A percentile compares a stretch with the other conserved stretches of the same genome.
Conservation (phyloP, 2,113 vertebrate species). For the Zosterops pallidus region DNA sequence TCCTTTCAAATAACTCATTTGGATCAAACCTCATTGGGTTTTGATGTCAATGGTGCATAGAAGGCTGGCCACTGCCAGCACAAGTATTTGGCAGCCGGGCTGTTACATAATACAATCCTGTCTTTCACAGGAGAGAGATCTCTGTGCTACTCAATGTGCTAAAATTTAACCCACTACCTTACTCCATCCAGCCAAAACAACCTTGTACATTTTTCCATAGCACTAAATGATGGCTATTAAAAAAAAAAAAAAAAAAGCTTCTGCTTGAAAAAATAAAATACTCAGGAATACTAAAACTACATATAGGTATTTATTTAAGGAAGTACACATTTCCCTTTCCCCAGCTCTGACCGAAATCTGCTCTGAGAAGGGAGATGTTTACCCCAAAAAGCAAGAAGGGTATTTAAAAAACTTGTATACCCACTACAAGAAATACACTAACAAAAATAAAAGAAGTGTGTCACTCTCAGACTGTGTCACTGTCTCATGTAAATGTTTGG, state of each 20-base stretch:
- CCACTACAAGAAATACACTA: neutral
- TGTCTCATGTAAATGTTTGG: conserved; percentile 39
- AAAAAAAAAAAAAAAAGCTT: neutral
- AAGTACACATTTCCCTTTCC: conserved; percentile 53
- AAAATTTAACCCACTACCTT: conserved; percentile 64
- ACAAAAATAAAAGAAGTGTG: neutral
- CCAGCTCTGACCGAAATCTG: neutral
- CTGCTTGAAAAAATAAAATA: conserved; percentile 27
- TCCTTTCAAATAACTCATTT: conserved; percentile 62
- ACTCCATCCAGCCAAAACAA: conserved; percentile 55
- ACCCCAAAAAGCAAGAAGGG: neutral
- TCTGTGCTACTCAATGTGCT: conserved; percentile 62
- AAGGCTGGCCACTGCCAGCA: conserved; percentile 59
- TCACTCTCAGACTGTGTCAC: neutral
- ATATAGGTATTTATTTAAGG: conserved; percentile 53
- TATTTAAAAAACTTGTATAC: neutral
- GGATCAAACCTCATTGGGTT: conserved; percentile 66
- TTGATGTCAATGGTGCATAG: conserved; percentile 73
- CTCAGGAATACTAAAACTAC: neutral
- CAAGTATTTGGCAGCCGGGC: conserved; percentile 64
- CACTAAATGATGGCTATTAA: neutral
- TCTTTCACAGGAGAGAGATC: conserved; percentile 63
- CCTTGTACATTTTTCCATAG: conserved; percentile 48
- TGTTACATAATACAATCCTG: conserved; percentile 73
- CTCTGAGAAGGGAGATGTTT: conserved; percentile 18